Evolutionary conservation across 2,797 vertebrate species (phyloP).

Genomic region (Channa striata): DNA sequence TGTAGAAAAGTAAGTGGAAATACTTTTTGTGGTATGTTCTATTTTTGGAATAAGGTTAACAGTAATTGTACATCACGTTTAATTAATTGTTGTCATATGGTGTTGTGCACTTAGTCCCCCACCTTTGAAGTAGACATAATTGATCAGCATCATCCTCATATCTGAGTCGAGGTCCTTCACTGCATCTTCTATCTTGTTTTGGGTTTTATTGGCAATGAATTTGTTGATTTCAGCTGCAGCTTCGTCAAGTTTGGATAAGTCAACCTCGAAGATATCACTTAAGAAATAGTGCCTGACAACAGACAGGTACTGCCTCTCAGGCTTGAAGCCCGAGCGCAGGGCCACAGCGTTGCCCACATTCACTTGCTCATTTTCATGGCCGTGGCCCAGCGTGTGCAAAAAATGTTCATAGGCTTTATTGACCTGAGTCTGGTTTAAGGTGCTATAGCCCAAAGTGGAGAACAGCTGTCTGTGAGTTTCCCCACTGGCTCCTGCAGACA

Average conservation of each 20-base stretch:
- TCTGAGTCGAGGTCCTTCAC: slow-evolving; percentile 84
- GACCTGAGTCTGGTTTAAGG: slow-evolving; percentile 69
- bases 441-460: slow-evolving; percentile 84
- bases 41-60: slow-evolving; percentile 44
- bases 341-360: slow-evolving; percentile 84
- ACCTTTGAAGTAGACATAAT: slow-evolving; percentile 92
- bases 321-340: slow-evolving; percentile 77
- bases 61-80: not conserved
- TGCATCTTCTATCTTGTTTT: slow-evolving; percentile 88
- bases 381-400: slow-evolving; percentile 74
- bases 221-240: slow-evolving; percentile 86
- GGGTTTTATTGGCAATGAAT: slow-evolving; percentile 87
- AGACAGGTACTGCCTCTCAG: slow-evolving; percentile 77
- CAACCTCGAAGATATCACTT: slow-evolving; percentile 79
- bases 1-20: slow-evolving; percentile 67
- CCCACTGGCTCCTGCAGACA: slow-evolving; percentile 86
- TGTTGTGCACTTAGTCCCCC: slow-evolving; percentile 32
- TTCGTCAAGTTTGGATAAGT: slow-evolving; percentile 81
- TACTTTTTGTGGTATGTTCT: no score
- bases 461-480: slow-evolving; percentile 89
- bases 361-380: slow-evolving; percentile 68
- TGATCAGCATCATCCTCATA: slow-evolving; percentile 89
- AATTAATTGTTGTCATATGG: no score
- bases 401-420: slow-evolving; percentile 85
- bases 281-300: slow-evolving; percentile 80